Conservation (phyloP, 2,113 vertebrate species). For the Shinisaurus crocodilurus region DNA sequence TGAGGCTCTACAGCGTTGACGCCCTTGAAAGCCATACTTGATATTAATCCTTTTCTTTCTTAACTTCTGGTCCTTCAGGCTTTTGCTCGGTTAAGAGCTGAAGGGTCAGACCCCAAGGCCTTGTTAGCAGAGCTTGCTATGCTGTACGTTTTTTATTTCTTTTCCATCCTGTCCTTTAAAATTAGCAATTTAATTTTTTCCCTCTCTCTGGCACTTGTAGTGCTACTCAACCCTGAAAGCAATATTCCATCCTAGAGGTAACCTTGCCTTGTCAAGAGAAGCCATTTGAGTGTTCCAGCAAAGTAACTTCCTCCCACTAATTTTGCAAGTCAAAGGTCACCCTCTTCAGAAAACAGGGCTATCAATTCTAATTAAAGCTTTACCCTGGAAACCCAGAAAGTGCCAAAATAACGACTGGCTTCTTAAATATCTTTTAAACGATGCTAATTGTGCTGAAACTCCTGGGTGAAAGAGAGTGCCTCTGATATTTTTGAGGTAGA, state of each 20-base stretch:
- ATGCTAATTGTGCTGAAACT: constrained; percentile 43
- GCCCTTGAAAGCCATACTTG: constrained; percentile 1
- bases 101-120: constrained; percentile 24
- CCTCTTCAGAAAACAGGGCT: constrained; percentile 33
- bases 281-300: background rate
- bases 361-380: constrained; percentile 52
- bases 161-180: constrained; percentile 23
- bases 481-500: constrained; percentile 25
- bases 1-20: background rate
- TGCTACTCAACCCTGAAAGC: constrained; percentile 27
- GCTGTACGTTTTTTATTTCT: constrained; percentile 37
- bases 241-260: constrained; percentile 32
- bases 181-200: constrained; percentile 23
- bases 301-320: constrained; percentile 6
- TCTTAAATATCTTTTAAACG: constrained; percentile 27
- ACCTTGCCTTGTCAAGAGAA: background rate
- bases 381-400: constrained; percentile 44
- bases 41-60: background rate
- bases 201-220: constrained; percentile 20
- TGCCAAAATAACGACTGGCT: constrained; percentile 42
- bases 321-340: constrained; percentile 46
- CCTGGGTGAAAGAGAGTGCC: constrained; percentile 18
- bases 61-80: background rate
- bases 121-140: constrained; percentile 34
- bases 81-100: constrained; percentile 1